phyloP scores from a whole-genome alignment of 2,113 vertebrate genomes.

The Tamias sibiricus region DNA sequence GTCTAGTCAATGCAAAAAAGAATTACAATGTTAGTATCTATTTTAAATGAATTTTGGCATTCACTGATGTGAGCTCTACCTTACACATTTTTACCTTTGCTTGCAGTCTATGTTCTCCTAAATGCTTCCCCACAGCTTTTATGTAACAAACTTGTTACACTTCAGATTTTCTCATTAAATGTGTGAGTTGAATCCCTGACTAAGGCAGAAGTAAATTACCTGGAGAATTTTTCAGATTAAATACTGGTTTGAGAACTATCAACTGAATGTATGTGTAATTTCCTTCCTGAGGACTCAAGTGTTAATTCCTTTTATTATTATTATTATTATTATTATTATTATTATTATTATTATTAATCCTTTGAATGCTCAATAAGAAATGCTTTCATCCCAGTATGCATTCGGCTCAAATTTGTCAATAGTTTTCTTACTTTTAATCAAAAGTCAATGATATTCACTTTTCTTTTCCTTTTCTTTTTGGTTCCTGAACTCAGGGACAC shows the following conservation, averaged over 20 bases:
- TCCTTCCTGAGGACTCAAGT: background rate
- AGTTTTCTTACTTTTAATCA: conserved; percentile 3
- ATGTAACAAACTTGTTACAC: background rate
- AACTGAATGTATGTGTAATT: background rate
- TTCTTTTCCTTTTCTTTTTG: background rate
- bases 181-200: background rate
- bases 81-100: background rate
- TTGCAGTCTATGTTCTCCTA: background rate
- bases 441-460: background rate
- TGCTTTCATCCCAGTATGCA: background rate
- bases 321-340: background rate
- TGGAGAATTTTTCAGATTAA: conserved; percentile 39
- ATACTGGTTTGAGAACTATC: background rate
- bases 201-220: conserved; percentile 11
- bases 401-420: background rate
- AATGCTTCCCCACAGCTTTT: background rate
- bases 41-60: background rate
- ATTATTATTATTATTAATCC: background rate
- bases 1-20: background rate
- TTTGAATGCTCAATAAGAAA: background rate
- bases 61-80: background rate
- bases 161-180: conserved; percentile 55
- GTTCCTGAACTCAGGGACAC: too few species aligned
- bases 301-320: background rate
- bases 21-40: background rate